Base-by-base conservation (phyloP, 2,113 vertebrate genomes). In the Pavo muticus region DNA sequence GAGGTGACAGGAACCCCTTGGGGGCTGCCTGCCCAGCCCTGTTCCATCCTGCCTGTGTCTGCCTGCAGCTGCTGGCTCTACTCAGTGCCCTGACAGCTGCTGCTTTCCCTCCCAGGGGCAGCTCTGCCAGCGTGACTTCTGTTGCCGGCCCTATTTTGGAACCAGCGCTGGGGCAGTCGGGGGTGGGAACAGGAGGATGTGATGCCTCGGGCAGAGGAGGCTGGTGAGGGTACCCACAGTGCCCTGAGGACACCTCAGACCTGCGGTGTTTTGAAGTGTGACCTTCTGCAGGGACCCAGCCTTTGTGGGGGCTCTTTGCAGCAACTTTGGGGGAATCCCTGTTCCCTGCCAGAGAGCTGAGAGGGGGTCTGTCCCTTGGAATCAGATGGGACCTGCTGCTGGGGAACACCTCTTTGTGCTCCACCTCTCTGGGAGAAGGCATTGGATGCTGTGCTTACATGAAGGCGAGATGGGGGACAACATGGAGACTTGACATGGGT, bases 101-200 rank as follows among this genome's bases (percentile, higher is more conserved):
- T 29, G 61, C 25, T 39, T 16, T 39, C 37, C 39, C 27, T 40
- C 61, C 61, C 59, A 73, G 69, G 60, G 52, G 64, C 37, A 17
- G 57, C 37, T 25, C 57, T 5, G 27, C 60, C 0, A 0, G 54
- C 30, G 6, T 24, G n/a, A 32, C 2, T 1, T 6, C 76, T 1
- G 1, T 65, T 69, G 67, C 52, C 0, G 2, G 1, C 50, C 57
- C 50, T 0, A 0, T 69, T 70, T 57, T 2, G 2, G n/a, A 71
- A 52, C 70, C 8, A 5, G 52, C 69, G 54, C 75, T 76, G 54
- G n/a, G 20, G 13, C 78, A 57, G 59, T 16, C 14, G 6, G 4
- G 30, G 16, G 29, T 10, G 3, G 42, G n/a, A 88, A 14, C 20
- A 45, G 69, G 44, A 56, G 73, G 32, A 7, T 54, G 24, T 9